Evolutionary conservation across 2,113 vertebrate genomes (phyloP).

Genomic region (Peromyscus leucopus): DNA sequence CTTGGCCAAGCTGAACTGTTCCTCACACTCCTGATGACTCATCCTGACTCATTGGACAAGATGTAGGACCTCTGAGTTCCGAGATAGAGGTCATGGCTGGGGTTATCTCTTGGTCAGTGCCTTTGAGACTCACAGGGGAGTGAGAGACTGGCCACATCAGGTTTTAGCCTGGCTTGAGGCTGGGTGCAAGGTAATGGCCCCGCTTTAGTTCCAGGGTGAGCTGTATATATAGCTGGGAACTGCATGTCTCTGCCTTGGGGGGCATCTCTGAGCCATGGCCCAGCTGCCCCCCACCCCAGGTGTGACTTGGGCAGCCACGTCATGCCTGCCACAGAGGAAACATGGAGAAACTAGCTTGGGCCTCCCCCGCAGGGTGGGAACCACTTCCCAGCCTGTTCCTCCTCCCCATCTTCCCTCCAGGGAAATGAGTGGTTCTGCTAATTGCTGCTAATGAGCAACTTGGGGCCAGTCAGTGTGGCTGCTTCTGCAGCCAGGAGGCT

Average conservation of each 20-base stretch:
- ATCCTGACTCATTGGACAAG: constrained; percentile 3
- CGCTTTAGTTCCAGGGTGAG: background rate
- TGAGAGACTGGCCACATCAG: background rate
- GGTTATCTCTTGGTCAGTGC: background rate
- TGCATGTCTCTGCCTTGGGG: background rate
- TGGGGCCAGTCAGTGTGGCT: background rate
- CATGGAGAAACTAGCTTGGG: constrained; percentile 49
- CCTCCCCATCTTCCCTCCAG: constrained; percentile 47
- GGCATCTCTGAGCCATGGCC: background rate
- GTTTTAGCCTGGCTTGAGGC: background rate
- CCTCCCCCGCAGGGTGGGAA: constrained; percentile 54
- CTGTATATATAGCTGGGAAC: background rate
- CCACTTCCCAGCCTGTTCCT: background rate
- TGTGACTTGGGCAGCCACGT: background rate
- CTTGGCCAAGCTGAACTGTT: background rate
- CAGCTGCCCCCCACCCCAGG: background rate
- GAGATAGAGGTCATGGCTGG: constrained; percentile 34
- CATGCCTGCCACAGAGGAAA: constrained; percentile 42
- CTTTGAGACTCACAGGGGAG: background rate
- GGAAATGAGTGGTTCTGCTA: constrained; percentile 51
- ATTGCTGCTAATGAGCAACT: constrained; percentile 49
- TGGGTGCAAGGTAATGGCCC: background rate
- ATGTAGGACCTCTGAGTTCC: background rate
- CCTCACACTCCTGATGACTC: constrained; percentile 15
- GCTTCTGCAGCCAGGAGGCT: constrained; percentile 20